Percentiles rank a stretch among this genome's conserved stretches.
These are phyloP conservation scores for Neodontobutis hainanensis DNA, from an alignment of 2,113 vertebrate species.

Conservation along the genomic window DNA sequence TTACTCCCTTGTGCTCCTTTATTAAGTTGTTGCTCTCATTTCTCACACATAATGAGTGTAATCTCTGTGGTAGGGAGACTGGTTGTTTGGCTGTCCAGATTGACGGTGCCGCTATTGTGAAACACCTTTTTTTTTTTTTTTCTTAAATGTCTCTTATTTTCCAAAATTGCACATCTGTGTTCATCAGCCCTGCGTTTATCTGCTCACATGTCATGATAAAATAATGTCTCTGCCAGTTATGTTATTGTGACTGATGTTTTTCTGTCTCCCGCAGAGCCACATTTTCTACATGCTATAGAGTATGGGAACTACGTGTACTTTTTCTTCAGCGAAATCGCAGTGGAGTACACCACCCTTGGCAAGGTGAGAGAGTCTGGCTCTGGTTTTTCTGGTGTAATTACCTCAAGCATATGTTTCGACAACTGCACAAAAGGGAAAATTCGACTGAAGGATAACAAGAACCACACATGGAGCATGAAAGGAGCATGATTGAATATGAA, in stretches of 20 bases:
- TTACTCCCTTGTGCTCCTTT: neutral
- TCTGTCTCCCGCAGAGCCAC: constrained; percentile 82
- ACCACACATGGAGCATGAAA: neutral
- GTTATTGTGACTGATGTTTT: constrained; percentile 21
- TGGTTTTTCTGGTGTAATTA: neutral
- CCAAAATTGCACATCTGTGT: neutral
- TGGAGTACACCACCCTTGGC: constrained; percentile 90
- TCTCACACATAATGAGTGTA: neutral
- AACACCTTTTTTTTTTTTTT: neutral
- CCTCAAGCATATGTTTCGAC: neutral
- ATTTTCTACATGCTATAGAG: constrained; percentile 90
- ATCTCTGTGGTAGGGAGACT: neutral
- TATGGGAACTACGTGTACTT: constrained; percentile 92
- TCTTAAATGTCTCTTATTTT: constrained; percentile 9
- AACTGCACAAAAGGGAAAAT: neutral
- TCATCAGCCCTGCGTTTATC: constrained; percentile 22
- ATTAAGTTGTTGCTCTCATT: too few relatives aligned
- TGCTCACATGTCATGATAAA: constrained; percentile 19
- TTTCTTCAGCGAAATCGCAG: constrained; percentile 95
- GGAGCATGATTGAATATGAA: neutral
- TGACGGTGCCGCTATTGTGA: neutral
- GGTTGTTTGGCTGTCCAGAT: neutral
- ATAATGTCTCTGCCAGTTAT: constrained; percentile 1
- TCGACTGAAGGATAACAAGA: neutral
- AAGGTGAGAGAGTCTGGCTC: constrained; percentile 80